A percentile compares a stretch with the other conserved stretches of the same genome.
These are phyloP conservation scores for Phrynocephalus guinanensis DNA, from an alignment of 2,797 vertebrate genomes.

Conservation along the genomic window DNA sequence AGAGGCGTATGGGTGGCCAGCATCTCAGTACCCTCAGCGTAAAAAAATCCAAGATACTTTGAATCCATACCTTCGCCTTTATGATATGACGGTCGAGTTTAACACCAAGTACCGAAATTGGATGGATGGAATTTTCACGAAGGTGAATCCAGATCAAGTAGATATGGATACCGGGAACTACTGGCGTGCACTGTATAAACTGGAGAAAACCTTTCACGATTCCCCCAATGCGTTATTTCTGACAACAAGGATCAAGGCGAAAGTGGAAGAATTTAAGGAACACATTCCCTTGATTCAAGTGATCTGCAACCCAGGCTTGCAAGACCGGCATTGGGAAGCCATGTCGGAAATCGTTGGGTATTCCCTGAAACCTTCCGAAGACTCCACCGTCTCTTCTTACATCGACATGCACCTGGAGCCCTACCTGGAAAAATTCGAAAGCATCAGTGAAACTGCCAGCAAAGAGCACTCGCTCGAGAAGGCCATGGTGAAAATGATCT, in stretches of 20 bases:
- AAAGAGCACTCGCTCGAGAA: slow-evolving; percentile 89
- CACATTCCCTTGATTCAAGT: slow-evolving; percentile 86
- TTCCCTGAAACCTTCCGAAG: slow-evolving; percentile 77
- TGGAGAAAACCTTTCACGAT: slow-evolving; percentile 84
- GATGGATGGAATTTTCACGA: slow-evolving; percentile 82
- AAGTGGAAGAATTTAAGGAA: slow-evolving; percentile 86
- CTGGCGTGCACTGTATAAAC: slow-evolving; percentile 85
- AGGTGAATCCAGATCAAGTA: slow-evolving; percentile 85
- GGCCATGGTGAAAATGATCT: slow-evolving; percentile 86
- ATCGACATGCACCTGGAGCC: slow-evolving; percentile 84
- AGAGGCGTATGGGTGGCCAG: slow-evolving; percentile 85
- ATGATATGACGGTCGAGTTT: slow-evolving; percentile 83
- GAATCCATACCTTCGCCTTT: slow-evolving; percentile 86
- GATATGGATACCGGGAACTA: slow-evolving; percentile 84
- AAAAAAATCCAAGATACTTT: slow-evolving; percentile 85
- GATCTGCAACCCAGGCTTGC: slow-evolving; percentile 88
- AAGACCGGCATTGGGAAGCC: slow-evolving; percentile 85
- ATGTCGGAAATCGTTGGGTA: slow-evolving; percentile 82
- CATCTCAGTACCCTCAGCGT: slow-evolving; percentile 85
- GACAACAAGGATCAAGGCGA: slow-evolving; percentile 76
- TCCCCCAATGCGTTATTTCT: slow-evolving; percentile 82
- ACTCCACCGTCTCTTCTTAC: slow-evolving; percentile 78
- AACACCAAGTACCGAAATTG: slow-evolving; percentile 78
- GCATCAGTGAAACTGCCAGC: slow-evolving; percentile 85
- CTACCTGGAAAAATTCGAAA: slow-evolving; percentile 82